Percentiles rank a stretch among this genome's conserved stretches.
Conservation (phyloP, 2,797 vertebrate species). For the Coreius guichenoti region DNA sequence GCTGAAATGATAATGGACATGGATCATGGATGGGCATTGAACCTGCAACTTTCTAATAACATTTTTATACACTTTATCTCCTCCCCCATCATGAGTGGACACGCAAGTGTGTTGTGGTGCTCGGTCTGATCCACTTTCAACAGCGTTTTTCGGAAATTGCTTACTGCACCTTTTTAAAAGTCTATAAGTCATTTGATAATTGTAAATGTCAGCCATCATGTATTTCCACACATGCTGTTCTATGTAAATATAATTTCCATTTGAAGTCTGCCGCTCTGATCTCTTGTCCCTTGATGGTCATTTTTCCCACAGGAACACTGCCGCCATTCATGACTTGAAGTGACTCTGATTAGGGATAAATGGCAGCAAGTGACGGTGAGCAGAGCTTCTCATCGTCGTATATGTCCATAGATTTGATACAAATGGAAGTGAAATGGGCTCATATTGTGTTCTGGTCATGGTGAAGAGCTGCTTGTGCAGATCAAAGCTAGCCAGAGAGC, state of each 20-base stretch:
- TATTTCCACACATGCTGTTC: conserved; percentile 3
- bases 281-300: conserved; percentile 47
- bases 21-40: neutral
- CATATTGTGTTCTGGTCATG: conserved; percentile 51
- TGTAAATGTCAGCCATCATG: neutral
- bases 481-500: conserved; percentile 74
- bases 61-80: too few relatives aligned
- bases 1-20: neutral
- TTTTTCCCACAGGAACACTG: conserved; percentile 37
- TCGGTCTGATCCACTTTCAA: neutral
- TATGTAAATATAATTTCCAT: conserved; percentile 3
- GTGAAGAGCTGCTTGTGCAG: conserved; percentile 57
- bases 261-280: conserved; percentile 23
- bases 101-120: neutral
- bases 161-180: neutral
- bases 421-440: conserved; percentile 63
- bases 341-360: conserved; percentile 58
- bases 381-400: conserved; percentile 50
- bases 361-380: conserved; percentile 54
- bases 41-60: neutral
- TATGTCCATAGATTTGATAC: conserved; percentile 46
- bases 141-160: neutral
- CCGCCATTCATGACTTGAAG: conserved; percentile 47
- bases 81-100: neutral
- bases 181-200: neutral